A percentile compares a stretch with the other conserved stretches of the same genome.
phyloP scores from a whole-genome alignment of 2,797 vertebrate species.

The Mycteria americana region DNA sequence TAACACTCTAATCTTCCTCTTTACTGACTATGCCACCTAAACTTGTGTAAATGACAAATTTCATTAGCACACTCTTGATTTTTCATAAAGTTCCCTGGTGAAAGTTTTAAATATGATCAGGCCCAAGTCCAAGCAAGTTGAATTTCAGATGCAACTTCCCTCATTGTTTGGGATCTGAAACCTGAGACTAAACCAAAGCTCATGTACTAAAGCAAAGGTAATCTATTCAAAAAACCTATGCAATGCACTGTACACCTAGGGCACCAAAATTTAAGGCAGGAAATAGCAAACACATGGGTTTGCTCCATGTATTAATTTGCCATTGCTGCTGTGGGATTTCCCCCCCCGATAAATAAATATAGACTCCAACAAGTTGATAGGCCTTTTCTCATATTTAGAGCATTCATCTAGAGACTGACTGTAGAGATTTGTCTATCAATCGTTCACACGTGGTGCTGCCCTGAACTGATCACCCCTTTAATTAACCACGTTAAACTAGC shows the following conservation, averaged over 20 bases:
- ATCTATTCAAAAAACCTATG: not conserved
- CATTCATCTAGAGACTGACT: not conserved
- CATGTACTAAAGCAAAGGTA: not conserved
- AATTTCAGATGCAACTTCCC: not conserved
- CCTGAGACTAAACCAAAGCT: not conserved
- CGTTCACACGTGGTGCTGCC: constrained; percentile 13
- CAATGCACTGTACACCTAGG: not conserved
- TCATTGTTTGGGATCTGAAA: not conserved
- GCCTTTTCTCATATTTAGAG: not conserved
- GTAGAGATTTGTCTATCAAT: constrained; percentile 33
- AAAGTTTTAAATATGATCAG: not conserved
- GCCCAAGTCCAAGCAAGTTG: not conserved
- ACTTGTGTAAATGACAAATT: not conserved
- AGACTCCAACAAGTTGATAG: not conserved
- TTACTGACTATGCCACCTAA: not conserved
- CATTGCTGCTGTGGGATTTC: not conserved
- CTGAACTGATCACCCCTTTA: constrained; percentile 61
- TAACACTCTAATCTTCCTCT: not conserved
- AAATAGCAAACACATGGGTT: not conserved
- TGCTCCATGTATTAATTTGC: not conserved
- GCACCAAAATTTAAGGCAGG: not conserved
- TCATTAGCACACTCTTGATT: not conserved
- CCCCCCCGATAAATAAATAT: accelerated
- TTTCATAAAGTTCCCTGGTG: not conserved
- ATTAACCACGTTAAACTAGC: constrained; percentile 57